Evolutionary conservation across 2,797 vertebrate species (phyloP).

Genomic region (Rallus crepitans): DNA sequence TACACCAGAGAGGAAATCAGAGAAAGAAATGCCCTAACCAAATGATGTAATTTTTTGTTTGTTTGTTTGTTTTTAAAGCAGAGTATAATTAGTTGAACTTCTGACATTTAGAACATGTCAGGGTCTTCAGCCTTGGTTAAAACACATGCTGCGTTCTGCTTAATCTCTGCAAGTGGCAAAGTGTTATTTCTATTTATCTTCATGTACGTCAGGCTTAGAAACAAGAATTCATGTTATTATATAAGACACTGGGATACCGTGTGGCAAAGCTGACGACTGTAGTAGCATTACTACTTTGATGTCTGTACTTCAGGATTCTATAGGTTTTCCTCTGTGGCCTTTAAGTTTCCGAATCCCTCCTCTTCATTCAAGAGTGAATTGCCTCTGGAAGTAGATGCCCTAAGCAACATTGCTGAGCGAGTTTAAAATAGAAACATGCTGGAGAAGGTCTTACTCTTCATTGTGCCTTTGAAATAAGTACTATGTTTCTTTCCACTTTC

Average conservation of each 20-base stretch:
- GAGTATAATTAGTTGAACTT: neutral
- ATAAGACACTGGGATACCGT: neutral
- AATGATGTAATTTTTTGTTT: neutral
- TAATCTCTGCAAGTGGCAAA: neutral
- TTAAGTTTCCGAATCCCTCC: conserved; percentile 30
- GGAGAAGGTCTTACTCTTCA: conserved; percentile 16
- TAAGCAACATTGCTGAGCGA: neutral
- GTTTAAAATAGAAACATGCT: conserved; percentile 50
- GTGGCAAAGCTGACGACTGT: conserved; percentile 2
- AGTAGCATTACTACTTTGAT: conserved; percentile 16
- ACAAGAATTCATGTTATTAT: conserved; percentile 32
- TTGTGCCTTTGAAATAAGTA: neutral
- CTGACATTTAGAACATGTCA: neutral
- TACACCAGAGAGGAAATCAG: neutral
- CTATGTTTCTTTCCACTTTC: neutral
- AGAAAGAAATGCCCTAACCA: conserved; percentile 15
- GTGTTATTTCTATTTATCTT: conserved; percentile 21
- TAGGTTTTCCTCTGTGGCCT: conserved; percentile 17
- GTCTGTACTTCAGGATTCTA: neutral
- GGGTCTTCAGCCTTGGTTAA: neutral
- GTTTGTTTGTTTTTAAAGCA: neutral
- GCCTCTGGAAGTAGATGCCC: conserved; percentile 42
- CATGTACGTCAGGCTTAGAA: neutral
- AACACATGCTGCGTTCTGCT: neutral
- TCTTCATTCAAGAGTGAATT: conserved; percentile 36